These are phyloP conservation scores for Pelosia muscerda DNA, from an alignment of 2,888 invertebrate species.

Conservation along the genomic window DNA sequence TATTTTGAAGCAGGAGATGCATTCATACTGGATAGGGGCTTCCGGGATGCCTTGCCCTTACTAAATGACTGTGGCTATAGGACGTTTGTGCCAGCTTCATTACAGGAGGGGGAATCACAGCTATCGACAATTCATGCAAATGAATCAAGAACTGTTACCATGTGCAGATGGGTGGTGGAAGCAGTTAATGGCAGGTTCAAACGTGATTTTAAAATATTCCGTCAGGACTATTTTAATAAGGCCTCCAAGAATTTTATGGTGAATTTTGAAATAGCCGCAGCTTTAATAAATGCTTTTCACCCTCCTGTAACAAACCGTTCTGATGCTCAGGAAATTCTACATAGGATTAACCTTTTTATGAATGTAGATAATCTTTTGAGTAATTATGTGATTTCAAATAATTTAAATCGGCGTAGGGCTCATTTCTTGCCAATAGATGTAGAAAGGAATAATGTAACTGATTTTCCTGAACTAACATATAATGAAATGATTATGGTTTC, in stretches of 20 bases:
- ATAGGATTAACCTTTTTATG: conserved; percentile 21
- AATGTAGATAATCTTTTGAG: conserved; percentile 20
- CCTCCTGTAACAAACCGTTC: conserved; percentile 15
- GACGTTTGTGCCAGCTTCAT: too few relatives aligned
- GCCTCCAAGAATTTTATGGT: conserved; percentile 7
- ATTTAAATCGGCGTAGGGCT: conserved; percentile 21
- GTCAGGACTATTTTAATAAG: too few relatives aligned
- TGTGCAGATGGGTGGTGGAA: too few relatives aligned
- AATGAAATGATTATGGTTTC: conserved; percentile 23
- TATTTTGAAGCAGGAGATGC: too few relatives aligned
- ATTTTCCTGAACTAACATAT: conserved; percentile 16
- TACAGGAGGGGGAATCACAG: too few relatives aligned
- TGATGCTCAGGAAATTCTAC: conserved; percentile 23
- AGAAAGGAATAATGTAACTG: conserved; percentile 13
- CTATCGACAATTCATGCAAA: too few relatives aligned
- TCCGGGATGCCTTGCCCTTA: too few relatives aligned
- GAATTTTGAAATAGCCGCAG: conserved; percentile 11
- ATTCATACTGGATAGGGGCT: too few relatives aligned
- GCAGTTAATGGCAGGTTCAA: too few relatives aligned
- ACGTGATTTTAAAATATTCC: too few relatives aligned
- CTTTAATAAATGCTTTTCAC: conserved; percentile 24
- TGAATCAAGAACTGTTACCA: too few relatives aligned
- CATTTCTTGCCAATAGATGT: conserved; percentile 20
- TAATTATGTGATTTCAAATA: conserved; percentile 15
- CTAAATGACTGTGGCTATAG: too few relatives aligned